Percentiles rank a stretch among this genome's conserved stretches.
Evolutionary conservation across 2,888 invertebrate genomes (phyloP).

Genomic region (Scaptomyza caliginosa): DNA sequence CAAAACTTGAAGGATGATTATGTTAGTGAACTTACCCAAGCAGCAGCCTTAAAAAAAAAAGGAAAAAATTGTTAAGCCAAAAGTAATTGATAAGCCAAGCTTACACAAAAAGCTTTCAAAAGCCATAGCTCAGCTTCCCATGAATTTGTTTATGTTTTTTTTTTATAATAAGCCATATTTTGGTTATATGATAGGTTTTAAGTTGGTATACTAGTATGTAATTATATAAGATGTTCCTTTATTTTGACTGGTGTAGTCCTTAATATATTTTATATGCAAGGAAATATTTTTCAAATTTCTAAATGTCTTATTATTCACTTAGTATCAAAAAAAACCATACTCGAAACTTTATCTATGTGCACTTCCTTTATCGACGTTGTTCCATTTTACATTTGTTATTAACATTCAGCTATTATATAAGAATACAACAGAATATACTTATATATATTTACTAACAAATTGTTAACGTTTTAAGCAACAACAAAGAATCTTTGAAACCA

Average conservation of each 20-base stretch:
- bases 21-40: conserved; percentile 38
- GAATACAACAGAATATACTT: conserved; percentile 24
- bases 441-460: conserved; percentile 58
- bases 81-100: conserved; percentile 77
- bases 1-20: conserved; percentile 1
- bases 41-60: conserved; percentile 64
- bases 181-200: conserved; percentile 26
- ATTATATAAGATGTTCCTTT: conserved; percentile 53
- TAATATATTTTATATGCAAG: conserved; percentile 54
- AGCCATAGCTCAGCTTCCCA: conserved; percentile 70
- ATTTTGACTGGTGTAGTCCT: conserved; percentile 67
- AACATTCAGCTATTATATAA: conserved; percentile 41
- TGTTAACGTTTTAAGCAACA: conserved; percentile 75
- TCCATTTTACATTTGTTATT: conserved; percentile 75
- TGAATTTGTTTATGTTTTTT: conserved; percentile 63
- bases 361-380: conserved; percentile 75
- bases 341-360: conserved; percentile 46
- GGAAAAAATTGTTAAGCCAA: conserved; percentile 70
- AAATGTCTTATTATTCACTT: conserved; percentile 52
- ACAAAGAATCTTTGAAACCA: conserved; percentile 48
- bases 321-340: conserved; percentile 10
- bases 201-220: conserved; percentile 51
- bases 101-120: conserved; percentile 58
- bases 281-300: conserved; percentile 57
- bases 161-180: conserved; percentile 18